phyloP scores from a whole-genome alignment of 2,797 vertebrate species.

The Discoglossus pictus region DNA sequence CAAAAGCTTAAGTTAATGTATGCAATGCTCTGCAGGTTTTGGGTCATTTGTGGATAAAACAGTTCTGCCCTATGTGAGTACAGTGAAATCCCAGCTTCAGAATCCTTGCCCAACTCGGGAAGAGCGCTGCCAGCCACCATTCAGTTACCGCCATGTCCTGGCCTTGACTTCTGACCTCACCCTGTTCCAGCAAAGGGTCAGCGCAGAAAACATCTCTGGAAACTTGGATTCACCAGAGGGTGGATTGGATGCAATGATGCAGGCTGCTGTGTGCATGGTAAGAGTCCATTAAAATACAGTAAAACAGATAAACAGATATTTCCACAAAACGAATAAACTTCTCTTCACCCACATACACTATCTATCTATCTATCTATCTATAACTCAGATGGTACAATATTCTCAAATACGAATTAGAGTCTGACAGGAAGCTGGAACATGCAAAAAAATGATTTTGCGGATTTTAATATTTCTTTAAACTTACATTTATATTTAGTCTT shows the following conservation, averaged over 20 bases:
- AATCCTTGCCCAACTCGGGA: slow-evolving; percentile 67
- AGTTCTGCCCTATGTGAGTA: slow-evolving; percentile 74
- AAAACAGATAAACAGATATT: too few species aligned
- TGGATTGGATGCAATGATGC: slow-evolving; percentile 79
- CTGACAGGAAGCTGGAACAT: too few species aligned
- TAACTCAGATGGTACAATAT: too few species aligned
- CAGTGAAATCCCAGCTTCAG: slow-evolving; percentile 55
- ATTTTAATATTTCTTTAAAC: too few species aligned
- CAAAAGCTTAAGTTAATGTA: too few species aligned
- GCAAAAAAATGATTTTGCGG: too few species aligned
- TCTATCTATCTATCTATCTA: too few species aligned
- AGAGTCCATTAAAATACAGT: neutral
- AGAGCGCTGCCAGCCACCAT: slow-evolving; percentile 67
- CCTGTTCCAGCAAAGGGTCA: slow-evolving; percentile 69
- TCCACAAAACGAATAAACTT: too few species aligned
- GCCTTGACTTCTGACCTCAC: slow-evolving; percentile 63
- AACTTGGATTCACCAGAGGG: slow-evolving; percentile 75
- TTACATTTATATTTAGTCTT: too few species aligned
- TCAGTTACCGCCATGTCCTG: slow-evolving; percentile 72
- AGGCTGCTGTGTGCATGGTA: slow-evolving; percentile 75
- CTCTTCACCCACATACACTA: too few species aligned
- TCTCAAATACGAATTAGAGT: too few species aligned
- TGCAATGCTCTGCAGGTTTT: slow-evolving; percentile 65
- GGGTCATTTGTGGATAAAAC: slow-evolving; percentile 81
- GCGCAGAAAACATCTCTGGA: slow-evolving; percentile 71